Evolutionary conservation across 2,113 vertebrate species (phyloP).

Genomic region (Chaetodon auriga): DNA sequence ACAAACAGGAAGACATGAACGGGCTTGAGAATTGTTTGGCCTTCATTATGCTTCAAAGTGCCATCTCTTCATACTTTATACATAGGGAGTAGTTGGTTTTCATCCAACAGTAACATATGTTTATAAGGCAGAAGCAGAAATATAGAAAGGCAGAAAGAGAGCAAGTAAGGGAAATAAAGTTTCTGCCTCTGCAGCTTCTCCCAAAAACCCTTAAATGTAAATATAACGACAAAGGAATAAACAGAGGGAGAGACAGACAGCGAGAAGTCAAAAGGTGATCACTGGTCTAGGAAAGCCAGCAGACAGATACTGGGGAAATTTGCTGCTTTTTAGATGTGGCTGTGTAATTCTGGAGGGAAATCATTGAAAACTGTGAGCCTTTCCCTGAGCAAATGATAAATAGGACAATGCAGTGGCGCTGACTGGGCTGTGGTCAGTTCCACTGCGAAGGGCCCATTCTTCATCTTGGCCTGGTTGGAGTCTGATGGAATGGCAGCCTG

Average conservation of each 20-base stretch:
- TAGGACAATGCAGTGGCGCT: constrained; percentile 33
- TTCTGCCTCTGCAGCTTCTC: neutral
- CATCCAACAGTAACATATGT: neutral
- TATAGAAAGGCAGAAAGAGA: neutral
- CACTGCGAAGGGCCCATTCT: constrained; percentile 59
- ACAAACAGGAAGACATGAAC: neutral
- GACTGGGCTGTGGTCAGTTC: constrained; percentile 58
- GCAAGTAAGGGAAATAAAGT: neutral
- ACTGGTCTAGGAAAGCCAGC: constrained; percentile 32
- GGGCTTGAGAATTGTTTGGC: neutral
- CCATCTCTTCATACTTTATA: neutral
- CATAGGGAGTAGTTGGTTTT: neutral
- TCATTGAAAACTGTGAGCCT: constrained; percentile 33
- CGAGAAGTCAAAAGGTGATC: constrained; percentile 21
- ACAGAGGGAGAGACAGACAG: neutral
- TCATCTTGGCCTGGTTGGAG: constrained; percentile 57
- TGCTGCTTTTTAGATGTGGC: constrained; percentile 10
- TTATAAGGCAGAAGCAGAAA: neutral
- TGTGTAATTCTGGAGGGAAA: constrained; percentile 35
- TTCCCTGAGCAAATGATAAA: constrained; percentile 57
- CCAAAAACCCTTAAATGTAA: neutral
- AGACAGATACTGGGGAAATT: constrained; percentile 35
- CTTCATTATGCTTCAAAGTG: neutral
- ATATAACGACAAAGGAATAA: neutral
- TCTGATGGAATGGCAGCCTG: constrained; percentile 54